Percentiles rank a stretch among this genome's conserved stretches.
Conservation (phyloP, 1,140 invertebrate genomes). For the Trachymyrmex septentrionalis region DNA sequence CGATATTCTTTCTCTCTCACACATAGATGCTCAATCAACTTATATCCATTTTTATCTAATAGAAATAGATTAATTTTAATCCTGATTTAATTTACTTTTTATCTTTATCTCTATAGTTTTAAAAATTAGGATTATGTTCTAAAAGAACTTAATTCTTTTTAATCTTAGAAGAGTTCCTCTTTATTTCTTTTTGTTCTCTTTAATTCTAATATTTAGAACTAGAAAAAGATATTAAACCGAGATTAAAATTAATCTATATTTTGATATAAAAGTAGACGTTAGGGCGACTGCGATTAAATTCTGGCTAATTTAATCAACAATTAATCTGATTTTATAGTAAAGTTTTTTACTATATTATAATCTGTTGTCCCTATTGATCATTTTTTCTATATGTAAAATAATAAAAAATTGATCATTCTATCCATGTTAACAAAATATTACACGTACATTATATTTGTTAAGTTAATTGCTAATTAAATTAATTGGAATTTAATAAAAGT, state of each 20-base stretch:
- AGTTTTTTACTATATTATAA: conserved; percentile 7
- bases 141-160: too few relatives aligned
- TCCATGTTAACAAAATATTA: not conserved
- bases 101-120: not conserved
- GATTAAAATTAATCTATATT: not conserved
- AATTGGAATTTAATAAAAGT: not conserved
- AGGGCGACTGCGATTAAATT: not conserved
- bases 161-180: too few relatives aligned
- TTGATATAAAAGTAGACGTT: not conserved
- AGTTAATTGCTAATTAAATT: not conserved
- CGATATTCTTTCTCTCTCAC: not conserved
- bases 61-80: not conserved
- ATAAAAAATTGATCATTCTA: conserved; percentile 1
- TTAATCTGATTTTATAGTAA: not conserved
- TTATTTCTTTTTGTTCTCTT: too few relatives aligned
- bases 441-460: not conserved
- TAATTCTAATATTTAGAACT: not conserved
- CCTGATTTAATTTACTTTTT: not conserved
- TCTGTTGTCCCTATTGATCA: not conserved
- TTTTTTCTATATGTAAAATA: not conserved
- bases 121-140: not conserved
- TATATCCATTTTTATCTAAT: not conserved
- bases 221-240: not conserved
- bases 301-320: not conserved
- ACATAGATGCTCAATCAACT: not conserved